A percentile compares a stretch with the other conserved stretches of the same genome.
Conservation (phyloP, 2,113 vertebrate species). For the Eleginops maclovinus region DNA sequence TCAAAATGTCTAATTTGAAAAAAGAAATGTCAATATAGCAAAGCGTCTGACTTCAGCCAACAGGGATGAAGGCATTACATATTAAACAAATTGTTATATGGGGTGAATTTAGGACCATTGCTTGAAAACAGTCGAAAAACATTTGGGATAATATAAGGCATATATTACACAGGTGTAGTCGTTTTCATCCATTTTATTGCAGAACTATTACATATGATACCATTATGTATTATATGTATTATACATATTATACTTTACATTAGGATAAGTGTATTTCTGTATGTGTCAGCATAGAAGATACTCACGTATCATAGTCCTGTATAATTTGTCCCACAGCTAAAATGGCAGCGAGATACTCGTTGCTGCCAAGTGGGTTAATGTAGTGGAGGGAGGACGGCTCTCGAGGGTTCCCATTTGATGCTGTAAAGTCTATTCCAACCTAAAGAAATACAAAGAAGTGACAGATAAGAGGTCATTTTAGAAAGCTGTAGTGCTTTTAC, state of each 20-base stretch:
- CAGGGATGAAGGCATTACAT: too few species aligned
- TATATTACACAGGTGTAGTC: too few species aligned
- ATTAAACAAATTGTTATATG: too few species aligned
- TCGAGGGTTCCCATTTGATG: slow-evolving; percentile 95
- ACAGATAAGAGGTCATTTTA: background rate
- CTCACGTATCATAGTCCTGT: slow-evolving; percentile 98
- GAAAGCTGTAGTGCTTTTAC: background rate
- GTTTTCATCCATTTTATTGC: too few species aligned
- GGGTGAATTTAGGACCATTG: too few species aligned
- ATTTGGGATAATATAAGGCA: too few species aligned
- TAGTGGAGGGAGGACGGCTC: slow-evolving; percentile 96
- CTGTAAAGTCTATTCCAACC: slow-evolving; percentile 99
- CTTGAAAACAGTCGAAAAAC: too few species aligned
- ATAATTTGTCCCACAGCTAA: slow-evolving; percentile 99
- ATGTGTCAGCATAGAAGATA: slow-evolving; percentile 10
- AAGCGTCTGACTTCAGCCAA: too few species aligned
- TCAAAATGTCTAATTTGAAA: too few species aligned
- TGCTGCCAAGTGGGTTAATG: slow-evolving; percentile 96
- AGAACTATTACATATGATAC: too few species aligned
- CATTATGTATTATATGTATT: too few species aligned
- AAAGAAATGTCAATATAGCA: too few species aligned
- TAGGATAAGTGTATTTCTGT: background rate
- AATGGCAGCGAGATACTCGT: slow-evolving; percentile 95
- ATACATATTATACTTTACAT: background rate
- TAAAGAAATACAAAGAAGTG: slow-evolving; percentile 60